Evolutionary conservation across 1,140 invertebrate species (phyloP), one percentile per base, ranked within the genome.

Genomic region (Himalopsyche phryganea): DNA sequence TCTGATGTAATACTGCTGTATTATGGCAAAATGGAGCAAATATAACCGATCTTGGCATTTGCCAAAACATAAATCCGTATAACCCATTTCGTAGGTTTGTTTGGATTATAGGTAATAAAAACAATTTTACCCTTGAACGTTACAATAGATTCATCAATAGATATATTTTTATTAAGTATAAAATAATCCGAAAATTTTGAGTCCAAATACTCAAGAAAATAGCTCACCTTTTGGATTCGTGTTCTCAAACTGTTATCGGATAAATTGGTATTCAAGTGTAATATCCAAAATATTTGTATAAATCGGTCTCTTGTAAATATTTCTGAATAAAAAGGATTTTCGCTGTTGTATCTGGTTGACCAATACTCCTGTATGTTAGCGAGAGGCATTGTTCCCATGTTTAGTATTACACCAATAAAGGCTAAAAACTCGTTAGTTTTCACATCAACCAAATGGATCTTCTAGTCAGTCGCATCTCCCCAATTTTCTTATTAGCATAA

Each of bases 1-100:
- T 61, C 47, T n/a, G 52, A 35, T n/a, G 58, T 53, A 28, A 62
- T 18, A 15, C 33, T 50, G 19, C 61, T 60, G 60, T 67, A 65
- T 50, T 67, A 68, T 42, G 66, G 65, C 23, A 68, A 48, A 60
- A 67, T 62, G 33, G 60, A 61, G 53, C 60, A 66, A 19, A 68
- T 13, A 52, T 68, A 68, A 35, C 66, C 52, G 1, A 47, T 33
- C n/a, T 5, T 18, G 18, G 61, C 58, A 53, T 66, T 65, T 9
- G 63, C 58, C 45, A 68, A 58, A 32, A 65, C 61, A 44, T 67
- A 66, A 19, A 66, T 13, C 7, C 63, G 53, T 20, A 69, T 48
- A 19, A 61, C 61, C 62, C 66, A 67, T 63, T 69, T 68, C 2
- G 56, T 65, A 15, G 66, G 66, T 48, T 69, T 69, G 40, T 61